Evolutionary conservation across 35 echinoderm and acorn worm species (phyloP), one percentile per base, ranked within the genome.

Genomic region (Strongylocentrotus purpuratus): DNA sequence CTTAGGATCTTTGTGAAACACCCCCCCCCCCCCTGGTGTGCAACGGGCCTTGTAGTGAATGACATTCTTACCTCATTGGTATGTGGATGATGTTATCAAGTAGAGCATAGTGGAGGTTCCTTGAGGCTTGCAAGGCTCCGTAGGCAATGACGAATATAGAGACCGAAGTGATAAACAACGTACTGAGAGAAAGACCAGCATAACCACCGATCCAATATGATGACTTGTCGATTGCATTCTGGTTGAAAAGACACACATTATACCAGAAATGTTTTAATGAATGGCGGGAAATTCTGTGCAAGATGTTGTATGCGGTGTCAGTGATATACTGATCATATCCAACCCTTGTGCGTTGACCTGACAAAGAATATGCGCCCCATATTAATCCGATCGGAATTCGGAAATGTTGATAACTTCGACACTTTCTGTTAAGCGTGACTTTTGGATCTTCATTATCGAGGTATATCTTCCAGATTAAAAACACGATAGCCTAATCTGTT

Each of bases 21-120:
- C n/a, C n/a, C n/a, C n/a, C n/a, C n/a, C n/a, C n/a, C n/a, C n/a
- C n/a, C n/a, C n/a, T n/a, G n/a, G n/a, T n/a, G n/a, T n/a, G n/a
- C n/a, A n/a, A n/a, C n/a, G n/a, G n/a, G n/a, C n/a, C n/a, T n/a
- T n/a, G n/a, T n/a, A 50, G 13, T 50, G 48, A 2, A 50, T 50
- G 48, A 10, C 8, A 50, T 12, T 70, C 95, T 91, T 45, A 98
- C 97, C 97, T 98, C 95, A 98, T 95, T 33, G 97, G 97, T 59
- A 96, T 86, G 31, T 94, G 90, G 87, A 98, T 98, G 58, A 98
- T 96, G 59, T 95, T 97, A 32, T 89, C 48, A 5, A 98, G 58
- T 85, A 98, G 92, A 31, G 48, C 88, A n/a, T 88, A 33, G 48
- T 98, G 97, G 5, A 98, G 61, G 25, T 92, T 97, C 94, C 71